These are phyloP conservation scores for Pyrgilauda ruficollis DNA, from an alignment of 2,113 vertebrate species.

Conservation along the genomic window DNA sequence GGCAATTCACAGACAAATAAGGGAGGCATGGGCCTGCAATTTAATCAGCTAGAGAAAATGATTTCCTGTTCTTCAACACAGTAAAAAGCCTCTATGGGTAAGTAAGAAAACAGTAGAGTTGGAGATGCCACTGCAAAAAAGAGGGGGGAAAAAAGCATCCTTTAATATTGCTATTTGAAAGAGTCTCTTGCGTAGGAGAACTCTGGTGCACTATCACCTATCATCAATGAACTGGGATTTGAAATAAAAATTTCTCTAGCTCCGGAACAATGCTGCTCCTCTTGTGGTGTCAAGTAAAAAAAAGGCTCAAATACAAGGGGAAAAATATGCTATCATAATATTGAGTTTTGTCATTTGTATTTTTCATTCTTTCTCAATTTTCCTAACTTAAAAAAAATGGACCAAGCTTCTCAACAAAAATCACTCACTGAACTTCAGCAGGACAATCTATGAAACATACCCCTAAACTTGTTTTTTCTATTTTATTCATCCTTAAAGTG, in stretches of 20 bases:
- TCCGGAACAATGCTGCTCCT: not conserved
- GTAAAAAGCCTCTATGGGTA: not conserved
- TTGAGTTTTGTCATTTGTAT: not conserved
- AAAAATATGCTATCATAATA: not conserved
- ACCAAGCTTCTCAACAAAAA: not conserved
- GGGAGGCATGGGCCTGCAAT: not conserved
- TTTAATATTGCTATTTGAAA: not conserved
- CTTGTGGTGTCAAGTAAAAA: not conserved
- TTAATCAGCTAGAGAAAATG: not conserved
- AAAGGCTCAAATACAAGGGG: not conserved
- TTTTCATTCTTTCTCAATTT: not conserved
- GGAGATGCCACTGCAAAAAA: not conserved
- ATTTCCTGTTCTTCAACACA: not conserved
- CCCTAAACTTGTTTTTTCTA: not conserved
- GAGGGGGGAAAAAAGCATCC: not conserved
- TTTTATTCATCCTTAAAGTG: not conserved
- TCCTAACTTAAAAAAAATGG: not conserved
- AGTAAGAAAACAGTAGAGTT: not conserved
- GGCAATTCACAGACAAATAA: not conserved
- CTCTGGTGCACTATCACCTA: not conserved
- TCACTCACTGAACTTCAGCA: not conserved
- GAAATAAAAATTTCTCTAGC: not conserved
- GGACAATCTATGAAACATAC: not conserved
- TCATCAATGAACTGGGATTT: not conserved
- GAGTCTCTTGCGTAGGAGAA: not conserved